Conservation (phyloP, 2,113 vertebrate species). For the Nibea albiflora region DNA sequence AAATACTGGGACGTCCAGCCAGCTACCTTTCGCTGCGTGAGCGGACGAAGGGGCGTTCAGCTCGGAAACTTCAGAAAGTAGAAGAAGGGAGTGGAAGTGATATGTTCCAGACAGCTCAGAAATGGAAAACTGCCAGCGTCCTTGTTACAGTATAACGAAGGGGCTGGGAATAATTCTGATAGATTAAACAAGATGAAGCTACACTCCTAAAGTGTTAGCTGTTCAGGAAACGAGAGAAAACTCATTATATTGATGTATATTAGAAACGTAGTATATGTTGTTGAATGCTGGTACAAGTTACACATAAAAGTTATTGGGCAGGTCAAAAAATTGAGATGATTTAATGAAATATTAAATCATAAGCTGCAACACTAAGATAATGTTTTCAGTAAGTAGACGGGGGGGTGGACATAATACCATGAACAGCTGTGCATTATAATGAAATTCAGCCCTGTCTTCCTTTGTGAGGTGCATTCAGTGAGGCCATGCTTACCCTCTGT, state of each 20-base stretch:
- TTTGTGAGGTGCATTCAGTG: background rate
- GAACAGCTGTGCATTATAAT: constrained; percentile 3
- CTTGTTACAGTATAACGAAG: background rate
- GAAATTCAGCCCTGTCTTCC: constrained; percentile 2
- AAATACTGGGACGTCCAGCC: constrained; percentile 96
- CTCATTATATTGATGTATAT: constrained; percentile 3
- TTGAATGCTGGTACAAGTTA: constrained; percentile 18
- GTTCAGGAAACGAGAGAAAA: background rate
- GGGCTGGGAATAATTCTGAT: constrained; percentile 25
- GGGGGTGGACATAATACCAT: background rate
- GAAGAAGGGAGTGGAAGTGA: constrained; percentile 29
- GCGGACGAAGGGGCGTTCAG: constrained; percentile 90
- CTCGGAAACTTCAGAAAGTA: constrained; percentile 91
- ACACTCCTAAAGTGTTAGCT: background rate
- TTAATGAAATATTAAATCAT: constrained; percentile 16
- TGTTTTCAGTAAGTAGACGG: background rate
- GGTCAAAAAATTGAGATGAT: background rate
- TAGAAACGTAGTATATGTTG: constrained; percentile 15
- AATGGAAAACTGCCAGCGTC: constrained; percentile 7
- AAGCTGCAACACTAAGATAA: constrained; percentile 10
- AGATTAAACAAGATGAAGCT: constrained; percentile 16
- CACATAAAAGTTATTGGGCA: background rate
- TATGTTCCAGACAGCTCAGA: constrained; percentile 1
- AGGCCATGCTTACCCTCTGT: background rate
- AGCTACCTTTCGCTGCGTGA: constrained; percentile 92